Evolutionary conservation across 2,113 vertebrate genomes (phyloP).

Genomic region (Barnardius zonarius): DNA sequence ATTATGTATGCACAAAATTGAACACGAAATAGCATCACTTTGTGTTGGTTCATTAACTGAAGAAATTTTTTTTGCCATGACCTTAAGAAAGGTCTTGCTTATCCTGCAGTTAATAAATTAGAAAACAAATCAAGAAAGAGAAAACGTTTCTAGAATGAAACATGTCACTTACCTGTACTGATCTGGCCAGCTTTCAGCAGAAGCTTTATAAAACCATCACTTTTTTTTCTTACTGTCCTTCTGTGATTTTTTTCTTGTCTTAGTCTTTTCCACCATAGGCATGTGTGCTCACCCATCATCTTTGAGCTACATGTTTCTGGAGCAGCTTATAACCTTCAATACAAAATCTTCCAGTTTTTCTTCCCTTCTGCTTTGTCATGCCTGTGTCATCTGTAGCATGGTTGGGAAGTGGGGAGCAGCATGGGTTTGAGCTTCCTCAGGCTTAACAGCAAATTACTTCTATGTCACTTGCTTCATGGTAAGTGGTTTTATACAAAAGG

Average conservation of each 20-base stretch:
- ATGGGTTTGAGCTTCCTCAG: not conserved
- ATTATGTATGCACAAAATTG: not conserved
- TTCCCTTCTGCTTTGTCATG: not conserved
- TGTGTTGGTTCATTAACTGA: not conserved
- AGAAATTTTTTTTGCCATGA: not conserved
- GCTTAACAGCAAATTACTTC: not conserved
- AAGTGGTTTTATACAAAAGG: not conserved
- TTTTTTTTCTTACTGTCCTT: not conserved
- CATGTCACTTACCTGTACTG: not conserved
- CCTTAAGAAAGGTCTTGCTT: not conserved
- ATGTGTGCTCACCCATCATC: not conserved
- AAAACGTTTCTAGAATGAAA: not conserved
- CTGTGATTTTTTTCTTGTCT: not conserved
- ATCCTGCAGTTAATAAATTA: not conserved
- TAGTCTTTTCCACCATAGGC: not conserved
- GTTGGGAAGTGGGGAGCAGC: not conserved
- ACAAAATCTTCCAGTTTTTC: not conserved
- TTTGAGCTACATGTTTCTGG: not conserved
- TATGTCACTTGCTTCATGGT: not conserved
- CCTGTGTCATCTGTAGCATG: not conserved
- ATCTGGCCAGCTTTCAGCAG: not conserved
- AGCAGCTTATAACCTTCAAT: not conserved
- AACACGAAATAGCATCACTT: not conserved
- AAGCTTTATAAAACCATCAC: not conserved
- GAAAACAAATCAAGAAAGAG: not conserved